Evolutionary conservation across 2,113 vertebrate genomes (phyloP).

Genomic region (Suncus etruscus): DNA sequence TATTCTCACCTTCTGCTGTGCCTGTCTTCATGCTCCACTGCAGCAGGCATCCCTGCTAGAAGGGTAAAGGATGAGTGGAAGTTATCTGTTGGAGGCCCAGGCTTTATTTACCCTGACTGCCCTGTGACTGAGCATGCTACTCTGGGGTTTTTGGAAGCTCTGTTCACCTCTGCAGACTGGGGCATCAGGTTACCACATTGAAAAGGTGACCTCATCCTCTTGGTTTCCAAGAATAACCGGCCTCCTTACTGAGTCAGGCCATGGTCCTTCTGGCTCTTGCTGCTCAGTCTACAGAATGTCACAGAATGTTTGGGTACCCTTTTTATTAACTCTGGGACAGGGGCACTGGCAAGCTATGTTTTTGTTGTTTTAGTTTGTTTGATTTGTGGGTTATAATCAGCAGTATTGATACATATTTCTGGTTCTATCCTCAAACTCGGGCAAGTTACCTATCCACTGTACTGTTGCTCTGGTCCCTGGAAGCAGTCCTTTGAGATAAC

Average conservation of each 20-base stretch:
- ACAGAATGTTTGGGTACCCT: not conserved
- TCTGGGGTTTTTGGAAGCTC: not conserved
- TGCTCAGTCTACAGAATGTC: conserved; percentile 17
- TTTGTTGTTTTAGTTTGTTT: no score
- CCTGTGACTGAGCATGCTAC: not conserved
- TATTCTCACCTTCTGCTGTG: not conserved
- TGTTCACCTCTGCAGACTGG: not conserved
- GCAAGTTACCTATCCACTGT: no score
- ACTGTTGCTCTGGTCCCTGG: no score
- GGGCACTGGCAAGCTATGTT: not conserved
- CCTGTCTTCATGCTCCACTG: not conserved
- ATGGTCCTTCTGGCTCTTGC: not conserved
- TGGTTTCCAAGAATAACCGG: conserved; percentile 84
- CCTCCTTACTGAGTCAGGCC: conserved; percentile 40
- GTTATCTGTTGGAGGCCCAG: not conserved
- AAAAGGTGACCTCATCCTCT: conserved; percentile 83
- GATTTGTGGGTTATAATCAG: no score
- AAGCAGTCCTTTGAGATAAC: not conserved
- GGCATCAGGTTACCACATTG: conserved; percentile 84
- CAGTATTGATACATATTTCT: no score
- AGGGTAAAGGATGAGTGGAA: not conserved
- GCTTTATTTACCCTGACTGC: not conserved
- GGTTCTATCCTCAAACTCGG: no score
- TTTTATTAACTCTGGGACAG: not conserved
- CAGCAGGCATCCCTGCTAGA: not conserved